Conservation (phyloP, 2,888 invertebrate genomes). For the Nasonovia ribisnigri region DNA sequence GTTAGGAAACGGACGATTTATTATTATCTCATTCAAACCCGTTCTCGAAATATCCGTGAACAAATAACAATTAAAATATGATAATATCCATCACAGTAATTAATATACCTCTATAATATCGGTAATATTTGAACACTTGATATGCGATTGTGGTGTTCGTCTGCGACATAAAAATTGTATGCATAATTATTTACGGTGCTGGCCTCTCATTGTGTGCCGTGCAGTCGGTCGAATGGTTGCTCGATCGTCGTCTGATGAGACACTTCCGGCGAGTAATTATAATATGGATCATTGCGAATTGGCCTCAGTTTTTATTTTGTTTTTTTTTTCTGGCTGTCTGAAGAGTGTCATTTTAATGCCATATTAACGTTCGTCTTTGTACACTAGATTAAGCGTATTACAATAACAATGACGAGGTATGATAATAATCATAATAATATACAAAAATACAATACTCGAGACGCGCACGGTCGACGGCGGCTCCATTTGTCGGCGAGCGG, state of each 20-base stretch:
- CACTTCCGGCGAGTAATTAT: slow-evolving; percentile 49
- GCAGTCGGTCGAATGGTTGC: background rate
- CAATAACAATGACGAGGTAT: background rate
- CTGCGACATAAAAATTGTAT: background rate
- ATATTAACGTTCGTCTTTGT: background rate
- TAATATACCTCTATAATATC: background rate
- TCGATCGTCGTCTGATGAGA: slow-evolving; percentile 30
- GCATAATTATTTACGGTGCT: background rate
- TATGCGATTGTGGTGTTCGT: background rate
- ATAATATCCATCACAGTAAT: background rate
- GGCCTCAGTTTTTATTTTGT: too few relatives aligned
- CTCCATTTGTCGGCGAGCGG: background rate
- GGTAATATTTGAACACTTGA: background rate
- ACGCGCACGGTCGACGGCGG: background rate
- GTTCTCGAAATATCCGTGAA: background rate
- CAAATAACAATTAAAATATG: background rate
- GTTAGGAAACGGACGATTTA: background rate
- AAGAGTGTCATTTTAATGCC: background rate
- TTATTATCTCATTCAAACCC: background rate
- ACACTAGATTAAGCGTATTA: background rate
- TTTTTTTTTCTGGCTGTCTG: background rate
- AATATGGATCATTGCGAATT: slow-evolving; percentile 12
- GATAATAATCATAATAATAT: background rate
- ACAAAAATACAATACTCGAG: background rate
- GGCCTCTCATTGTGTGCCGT: background rate